These are phyloP conservation scores for Chiloscyllium plagiosum DNA, from an alignment of 2,113 vertebrate species.

Conservation along the genomic window DNA sequence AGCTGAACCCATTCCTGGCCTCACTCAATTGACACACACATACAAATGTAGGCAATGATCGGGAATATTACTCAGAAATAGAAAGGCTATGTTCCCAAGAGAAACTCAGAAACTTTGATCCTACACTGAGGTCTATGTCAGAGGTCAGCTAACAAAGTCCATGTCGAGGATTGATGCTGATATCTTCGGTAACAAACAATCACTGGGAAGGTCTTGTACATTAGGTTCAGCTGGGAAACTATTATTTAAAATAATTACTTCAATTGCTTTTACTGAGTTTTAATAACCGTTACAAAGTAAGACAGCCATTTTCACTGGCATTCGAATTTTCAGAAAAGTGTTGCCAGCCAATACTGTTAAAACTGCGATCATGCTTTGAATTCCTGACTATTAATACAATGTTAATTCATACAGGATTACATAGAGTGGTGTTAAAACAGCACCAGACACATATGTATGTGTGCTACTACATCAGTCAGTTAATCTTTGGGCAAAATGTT, in stretches of 20 bases:
- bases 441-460: not conserved
- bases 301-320: not conserved
- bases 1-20: not conserved
- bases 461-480: not conserved
- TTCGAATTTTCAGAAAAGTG: not conserved
- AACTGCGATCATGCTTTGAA: not conserved
- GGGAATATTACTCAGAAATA: too few relatives aligned
- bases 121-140: not conserved
- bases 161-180: not conserved
- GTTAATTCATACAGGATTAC: not conserved
- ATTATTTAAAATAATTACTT: not conserved
- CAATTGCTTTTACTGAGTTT: not conserved
- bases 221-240: not conserved
- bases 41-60: not conserved
- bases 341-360: not conserved
- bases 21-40: not conserved
- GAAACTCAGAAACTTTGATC: not conserved
- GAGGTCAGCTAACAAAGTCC: not conserved
- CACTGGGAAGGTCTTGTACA: not conserved
- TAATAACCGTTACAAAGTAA: not conserved
- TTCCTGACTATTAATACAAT: not conserved
- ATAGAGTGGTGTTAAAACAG: not conserved
- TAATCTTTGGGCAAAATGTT: not conserved
- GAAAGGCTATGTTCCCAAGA: not conserved
- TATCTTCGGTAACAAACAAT: not conserved